These are phyloP conservation scores for Silurus aristotelis DNA, from an alignment of 2,797 vertebrate species.

Conservation along the genomic window DNA sequence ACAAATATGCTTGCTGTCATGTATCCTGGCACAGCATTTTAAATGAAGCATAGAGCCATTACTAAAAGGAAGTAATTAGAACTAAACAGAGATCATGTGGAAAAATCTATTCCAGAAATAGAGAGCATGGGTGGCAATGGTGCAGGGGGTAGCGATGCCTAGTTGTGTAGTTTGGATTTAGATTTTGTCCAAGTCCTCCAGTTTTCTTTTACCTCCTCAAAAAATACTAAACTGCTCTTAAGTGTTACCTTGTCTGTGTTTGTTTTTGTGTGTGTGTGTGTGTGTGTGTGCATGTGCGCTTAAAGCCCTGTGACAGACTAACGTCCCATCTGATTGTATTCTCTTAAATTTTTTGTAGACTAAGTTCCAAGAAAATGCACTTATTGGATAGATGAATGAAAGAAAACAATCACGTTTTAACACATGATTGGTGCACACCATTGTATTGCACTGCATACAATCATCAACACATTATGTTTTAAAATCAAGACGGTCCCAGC, in stretches of 20 bases:
- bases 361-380: neutral
- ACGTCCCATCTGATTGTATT: neutral
- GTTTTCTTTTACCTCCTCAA: neutral
- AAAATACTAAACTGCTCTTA: neutral
- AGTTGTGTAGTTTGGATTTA: neutral
- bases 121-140: slow-evolving; percentile 10
- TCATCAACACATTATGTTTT: neutral
- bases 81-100: slow-evolving; percentile 32
- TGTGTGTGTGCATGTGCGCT: neutral
- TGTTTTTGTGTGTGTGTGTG: neutral
- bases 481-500: slow-evolving; percentile 16
- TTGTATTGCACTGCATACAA: neutral
- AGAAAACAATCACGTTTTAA: neutral
- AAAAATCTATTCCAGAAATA: slow-evolving; percentile 9
- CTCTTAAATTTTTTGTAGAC: neutral
- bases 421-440: neutral
- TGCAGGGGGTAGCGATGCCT: neutral
- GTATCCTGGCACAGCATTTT: slow-evolving; percentile 2
- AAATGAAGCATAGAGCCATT: neutral
- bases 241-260: neutral
- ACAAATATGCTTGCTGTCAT: neutral
- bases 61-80: slow-evolving; percentile 18
- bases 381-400: neutral
- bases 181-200: neutral
- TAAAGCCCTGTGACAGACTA: neutral